Conservation (phyloP, 2,113 vertebrate genomes). For the Cheilinus undulatus region DNA sequence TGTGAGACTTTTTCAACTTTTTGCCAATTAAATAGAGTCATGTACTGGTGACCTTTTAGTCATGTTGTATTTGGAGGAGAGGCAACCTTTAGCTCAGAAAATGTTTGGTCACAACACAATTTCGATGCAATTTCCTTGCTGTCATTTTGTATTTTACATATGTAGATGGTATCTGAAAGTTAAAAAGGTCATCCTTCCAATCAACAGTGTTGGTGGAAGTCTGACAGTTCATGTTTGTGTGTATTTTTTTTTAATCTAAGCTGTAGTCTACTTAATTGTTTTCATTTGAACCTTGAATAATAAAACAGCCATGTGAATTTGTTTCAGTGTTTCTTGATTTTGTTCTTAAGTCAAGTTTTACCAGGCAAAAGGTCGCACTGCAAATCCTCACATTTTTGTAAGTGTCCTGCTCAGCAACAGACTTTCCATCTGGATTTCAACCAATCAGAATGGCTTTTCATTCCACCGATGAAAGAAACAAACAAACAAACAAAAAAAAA, state of each 20-base stretch:
- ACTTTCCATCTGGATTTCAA: too few relatives aligned
- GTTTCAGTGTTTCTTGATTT: not conserved
- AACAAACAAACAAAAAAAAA: too few relatives aligned
- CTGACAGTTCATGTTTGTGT: not conserved
- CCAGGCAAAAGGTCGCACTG: conserved; percentile 2
- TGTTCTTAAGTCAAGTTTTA: conserved; percentile 8
- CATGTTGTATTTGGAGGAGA: not conserved
- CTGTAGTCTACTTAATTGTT: not conserved
- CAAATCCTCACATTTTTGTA: conserved; percentile 5
- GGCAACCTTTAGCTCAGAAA: not conserved
- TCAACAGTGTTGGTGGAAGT: not conserved
- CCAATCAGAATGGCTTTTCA: too few relatives aligned
- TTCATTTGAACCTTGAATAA: not conserved
- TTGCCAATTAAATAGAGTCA: not conserved
- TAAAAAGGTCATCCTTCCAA: not conserved
- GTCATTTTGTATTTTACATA: not conserved
- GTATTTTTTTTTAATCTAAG: not conserved
- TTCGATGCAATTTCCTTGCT: not conserved
- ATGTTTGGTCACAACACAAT: conserved; percentile 5
- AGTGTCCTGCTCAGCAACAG: too few relatives aligned
- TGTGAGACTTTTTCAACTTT: conserved; percentile 1
- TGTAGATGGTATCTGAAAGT: not conserved
- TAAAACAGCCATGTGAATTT: not conserved
- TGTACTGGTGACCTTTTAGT: conserved; percentile 7
- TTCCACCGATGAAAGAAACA: too few relatives aligned